These are phyloP conservation scores for Drosophila formosana DNA, from an alignment of 2,888 invertebrate species.

Conservation along the genomic window DNA sequence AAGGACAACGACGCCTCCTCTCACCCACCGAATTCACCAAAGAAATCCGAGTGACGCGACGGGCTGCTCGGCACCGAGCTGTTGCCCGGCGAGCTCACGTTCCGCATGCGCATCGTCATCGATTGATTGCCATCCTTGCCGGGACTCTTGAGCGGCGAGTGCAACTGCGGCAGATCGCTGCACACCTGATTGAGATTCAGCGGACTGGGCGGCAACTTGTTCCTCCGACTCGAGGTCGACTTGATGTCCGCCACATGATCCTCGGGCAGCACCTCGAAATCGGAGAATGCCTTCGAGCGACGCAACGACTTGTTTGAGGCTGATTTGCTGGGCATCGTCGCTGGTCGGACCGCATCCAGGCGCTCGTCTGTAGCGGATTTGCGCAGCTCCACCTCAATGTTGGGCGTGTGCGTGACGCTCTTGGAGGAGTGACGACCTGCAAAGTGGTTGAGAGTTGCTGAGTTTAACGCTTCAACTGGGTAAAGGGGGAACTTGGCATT, in stretches of 20 bases:
- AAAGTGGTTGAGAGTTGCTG: background rate
- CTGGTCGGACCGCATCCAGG: conserved; percentile 57
- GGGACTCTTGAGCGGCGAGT: conserved; percentile 83
- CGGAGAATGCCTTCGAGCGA: conserved; percentile 76
- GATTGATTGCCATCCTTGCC: conserved; percentile 67
- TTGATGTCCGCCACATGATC: conserved; percentile 82
- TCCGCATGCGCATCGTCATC: conserved; percentile 87
- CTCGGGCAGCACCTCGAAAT: conserved; percentile 84
- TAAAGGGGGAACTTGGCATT: conserved; percentile 9
- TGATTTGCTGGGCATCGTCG: conserved; percentile 65
- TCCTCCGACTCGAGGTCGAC: conserved; percentile 67
- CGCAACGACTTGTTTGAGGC: conserved; percentile 79
- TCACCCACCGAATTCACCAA: conserved; percentile 88
- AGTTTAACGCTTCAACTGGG: background rate
- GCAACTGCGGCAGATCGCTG: conserved; percentile 83
- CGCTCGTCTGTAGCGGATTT: conserved; percentile 67
- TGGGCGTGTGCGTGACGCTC: conserved; percentile 76
- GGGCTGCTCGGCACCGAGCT: conserved; percentile 90
- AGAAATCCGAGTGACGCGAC: conserved; percentile 88
- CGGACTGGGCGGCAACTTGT: conserved; percentile 83
- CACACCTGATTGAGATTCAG: conserved; percentile 83
- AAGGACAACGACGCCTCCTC: background rate
- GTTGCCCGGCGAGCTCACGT: conserved; percentile 86
- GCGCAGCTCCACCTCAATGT: conserved; percentile 74
- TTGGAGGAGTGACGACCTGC: conserved; percentile 84